Conservation (phyloP, 2,797 vertebrate species). For the Sebastes elongatus region DNA sequence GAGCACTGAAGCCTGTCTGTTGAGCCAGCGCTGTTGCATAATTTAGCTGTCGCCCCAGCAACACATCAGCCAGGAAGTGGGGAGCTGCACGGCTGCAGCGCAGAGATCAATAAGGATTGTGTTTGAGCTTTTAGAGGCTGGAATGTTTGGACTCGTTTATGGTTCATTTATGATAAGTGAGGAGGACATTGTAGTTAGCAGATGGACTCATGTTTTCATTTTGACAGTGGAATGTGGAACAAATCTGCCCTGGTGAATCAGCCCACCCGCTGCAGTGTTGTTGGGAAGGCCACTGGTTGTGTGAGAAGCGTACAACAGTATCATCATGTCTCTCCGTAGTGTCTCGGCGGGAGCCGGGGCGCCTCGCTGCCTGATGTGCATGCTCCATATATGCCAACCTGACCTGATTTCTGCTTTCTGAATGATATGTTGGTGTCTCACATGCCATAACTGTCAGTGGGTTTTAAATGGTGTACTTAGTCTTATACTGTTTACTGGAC, state of each 20-base stretch:
- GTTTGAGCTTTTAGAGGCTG: constrained; percentile 74
- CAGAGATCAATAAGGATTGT: constrained; percentile 70
- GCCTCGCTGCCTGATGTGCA: background rate
- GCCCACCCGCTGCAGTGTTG: background rate
- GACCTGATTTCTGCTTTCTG: constrained; percentile 47
- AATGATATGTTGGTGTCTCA: constrained; percentile 25
- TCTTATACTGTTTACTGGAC: constrained; percentile 64
- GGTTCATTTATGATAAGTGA: constrained; percentile 72
- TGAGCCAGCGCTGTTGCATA: constrained; percentile 78
- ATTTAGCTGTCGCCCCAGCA: constrained; percentile 80
- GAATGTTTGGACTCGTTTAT: constrained; percentile 71
- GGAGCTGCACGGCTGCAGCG: constrained; percentile 62
- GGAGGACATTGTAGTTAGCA: constrained; percentile 31
- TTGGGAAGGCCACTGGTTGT: background rate
- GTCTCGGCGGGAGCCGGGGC: background rate
- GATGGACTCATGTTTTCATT: constrained; percentile 38
- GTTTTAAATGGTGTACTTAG: constrained; percentile 69
- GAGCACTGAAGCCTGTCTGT: constrained; percentile 57
- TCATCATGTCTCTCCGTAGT: background rate
- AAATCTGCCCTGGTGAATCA: background rate
- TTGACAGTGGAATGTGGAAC: constrained; percentile 39
- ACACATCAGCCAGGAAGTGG: constrained; percentile 77
- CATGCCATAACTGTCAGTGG: constrained; percentile 57
- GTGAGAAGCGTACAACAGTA: background rate
- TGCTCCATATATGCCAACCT: constrained; percentile 13